A percentile compares a stretch with the other conserved stretches of the same genome.
Conservation (phyloP, 2,797 vertebrate genomes). For the Phataginus tetradactyla region DNA sequence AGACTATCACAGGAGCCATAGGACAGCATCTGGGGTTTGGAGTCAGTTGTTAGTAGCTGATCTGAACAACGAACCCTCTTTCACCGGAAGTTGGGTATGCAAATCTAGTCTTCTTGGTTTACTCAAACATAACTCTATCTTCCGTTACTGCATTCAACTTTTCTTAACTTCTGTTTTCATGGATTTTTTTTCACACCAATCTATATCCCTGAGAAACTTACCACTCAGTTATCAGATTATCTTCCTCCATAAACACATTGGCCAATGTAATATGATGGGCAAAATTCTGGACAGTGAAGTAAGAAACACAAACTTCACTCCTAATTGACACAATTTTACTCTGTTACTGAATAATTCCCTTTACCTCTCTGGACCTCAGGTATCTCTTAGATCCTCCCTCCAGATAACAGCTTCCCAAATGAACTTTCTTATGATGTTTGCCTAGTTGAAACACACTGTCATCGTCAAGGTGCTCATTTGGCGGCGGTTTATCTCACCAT, state of each 20-base stretch:
- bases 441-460: neutral
- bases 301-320: neutral
- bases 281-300: neutral
- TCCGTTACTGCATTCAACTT: neutral
- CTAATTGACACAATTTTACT: neutral
- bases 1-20: neutral
- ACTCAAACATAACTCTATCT: neutral
- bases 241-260: neutral
- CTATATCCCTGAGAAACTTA: neutral
- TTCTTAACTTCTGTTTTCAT: neutral
- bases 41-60: neutral
- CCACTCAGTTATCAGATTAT: neutral
- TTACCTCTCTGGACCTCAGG: neutral
- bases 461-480: neutral
- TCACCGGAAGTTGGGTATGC: neutral
- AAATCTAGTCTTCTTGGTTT: neutral
- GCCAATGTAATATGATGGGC: neutral
- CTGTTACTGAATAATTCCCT: neutral
- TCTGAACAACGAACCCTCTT: neutral
- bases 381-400: neutral
- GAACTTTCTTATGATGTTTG: neutral
- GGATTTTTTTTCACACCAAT: neutral
- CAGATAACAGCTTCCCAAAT: neutral
- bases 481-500: neutral
- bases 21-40: neutral